Evolutionary conservation across 2,888 invertebrate species (phyloP), one percentile per base, ranked within the genome.

Genomic region (Eudemis profundana): DNA sequence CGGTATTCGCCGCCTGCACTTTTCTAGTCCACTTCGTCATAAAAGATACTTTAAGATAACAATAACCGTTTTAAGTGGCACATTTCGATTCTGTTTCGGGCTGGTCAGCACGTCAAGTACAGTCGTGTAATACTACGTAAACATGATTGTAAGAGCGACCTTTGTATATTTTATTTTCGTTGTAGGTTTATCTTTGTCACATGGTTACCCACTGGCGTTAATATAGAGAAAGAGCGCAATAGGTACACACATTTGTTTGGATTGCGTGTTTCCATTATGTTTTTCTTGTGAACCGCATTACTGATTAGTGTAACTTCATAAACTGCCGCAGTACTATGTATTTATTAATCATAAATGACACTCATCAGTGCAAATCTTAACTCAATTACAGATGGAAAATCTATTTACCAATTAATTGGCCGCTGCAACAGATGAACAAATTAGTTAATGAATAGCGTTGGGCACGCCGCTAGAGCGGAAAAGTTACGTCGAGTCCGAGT

Each of bases 11-110:
- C 17, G 42, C 47, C 36, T 57, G 42, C 56, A 56, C 29, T 56
- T 44, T 29, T 44, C 56, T 54, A 54, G 42, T 21, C 42, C 61
- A 42, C 51, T 36, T 61, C 29, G 29, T 44, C 38, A 53, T 53
- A 14, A 53, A 56, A 56, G 23, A 56, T 61, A 33, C 51, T 51
- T 51, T 61, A 21, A 61, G 51, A 61, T 61, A 33, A 53, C 42
- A 61, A 33, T 44, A 42, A 56, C 56, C 12, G 56, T 44, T 54
- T n/a, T 44, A 56, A 56, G 56, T 56, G 56, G 44, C 42, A 29
- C 56, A 44, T 46, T 56, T 56, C 42, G 56, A 33, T 7, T 42
- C 42, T 42, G 40, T 17, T 54, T 19, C 17, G 29, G 38, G 12
- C 42, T 8, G 29, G 56, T 29, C 15, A 56, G 29, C 17, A 23